These are phyloP conservation scores for Strigamia maritima DNA, from an alignment of 2,888 invertebrate species.

Conservation along the genomic window DNA sequence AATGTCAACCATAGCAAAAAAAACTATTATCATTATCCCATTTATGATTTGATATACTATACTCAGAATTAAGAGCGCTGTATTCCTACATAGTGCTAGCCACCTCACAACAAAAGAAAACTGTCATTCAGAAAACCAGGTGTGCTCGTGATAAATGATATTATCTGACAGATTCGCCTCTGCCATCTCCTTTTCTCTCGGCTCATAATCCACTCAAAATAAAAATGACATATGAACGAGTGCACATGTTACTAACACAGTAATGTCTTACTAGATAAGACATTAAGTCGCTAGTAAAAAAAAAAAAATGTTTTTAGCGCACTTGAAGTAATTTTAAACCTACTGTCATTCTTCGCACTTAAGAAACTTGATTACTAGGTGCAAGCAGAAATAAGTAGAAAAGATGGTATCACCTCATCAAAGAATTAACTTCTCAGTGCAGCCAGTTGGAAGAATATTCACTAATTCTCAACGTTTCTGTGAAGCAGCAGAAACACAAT, in stretches of 20 bases:
- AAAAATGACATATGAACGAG: not conserved
- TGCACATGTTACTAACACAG: slow-evolving; percentile 2
- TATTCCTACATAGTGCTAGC: not conserved
- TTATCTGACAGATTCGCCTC: slow-evolving; percentile 11
- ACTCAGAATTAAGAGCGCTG: not conserved
- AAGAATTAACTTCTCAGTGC: slow-evolving; percentile 16
- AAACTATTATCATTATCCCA: not conserved
- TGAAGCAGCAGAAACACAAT: not conserved
- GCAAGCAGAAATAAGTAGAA: not conserved
- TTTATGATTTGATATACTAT: not conserved
- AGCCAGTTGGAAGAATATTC: slow-evolving; percentile 14
- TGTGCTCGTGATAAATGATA: slow-evolving; percentile 12
- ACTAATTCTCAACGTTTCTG: not conserved
- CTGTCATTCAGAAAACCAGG: slow-evolving; percentile 1
- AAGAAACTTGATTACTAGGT: slow-evolving; percentile 17
- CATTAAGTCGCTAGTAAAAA: not conserved
- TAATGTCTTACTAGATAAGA: not conserved
- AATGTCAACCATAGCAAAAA: not conserved
- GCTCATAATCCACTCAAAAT: not conserved
- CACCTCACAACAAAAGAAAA: not conserved
- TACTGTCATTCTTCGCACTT: not conserved
- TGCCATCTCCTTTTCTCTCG: not conserved
- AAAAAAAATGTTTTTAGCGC: not conserved
- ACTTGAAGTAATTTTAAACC: slow-evolving; percentile 18
- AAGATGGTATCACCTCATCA: slow-evolving; percentile 11